A percentile compares a stretch with the other conserved stretches of the same genome.
These are phyloP conservation scores for Turdus rufiventris DNA, from an alignment of 2,113 vertebrate genomes.

Conservation along the genomic window DNA sequence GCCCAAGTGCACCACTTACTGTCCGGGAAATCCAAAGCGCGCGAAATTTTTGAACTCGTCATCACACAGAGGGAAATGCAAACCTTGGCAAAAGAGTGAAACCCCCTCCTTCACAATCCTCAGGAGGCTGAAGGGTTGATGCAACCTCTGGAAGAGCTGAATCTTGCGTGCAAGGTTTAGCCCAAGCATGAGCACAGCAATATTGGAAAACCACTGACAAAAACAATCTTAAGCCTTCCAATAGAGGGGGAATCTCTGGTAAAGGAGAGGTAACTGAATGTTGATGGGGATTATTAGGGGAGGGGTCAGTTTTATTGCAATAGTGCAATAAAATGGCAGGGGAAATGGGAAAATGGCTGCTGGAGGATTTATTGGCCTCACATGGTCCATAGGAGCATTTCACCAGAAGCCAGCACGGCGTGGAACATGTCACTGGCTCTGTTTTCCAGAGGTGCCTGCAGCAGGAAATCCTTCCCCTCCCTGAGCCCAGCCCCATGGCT, in stretches of 20 bases:
- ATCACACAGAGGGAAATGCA: background rate
- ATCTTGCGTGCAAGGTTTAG: background rate
- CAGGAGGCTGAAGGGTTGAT: background rate
- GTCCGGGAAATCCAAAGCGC: background rate
- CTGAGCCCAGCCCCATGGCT: rapidly evolving
- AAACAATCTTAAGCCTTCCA: background rate
- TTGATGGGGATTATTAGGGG: background rate
- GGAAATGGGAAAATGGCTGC: background rate
- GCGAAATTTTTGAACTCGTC: background rate
- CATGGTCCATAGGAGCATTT: background rate
- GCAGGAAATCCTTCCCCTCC: background rate
- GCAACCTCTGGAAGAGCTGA: background rate
- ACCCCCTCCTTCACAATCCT: background rate
- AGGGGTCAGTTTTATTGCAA: background rate
- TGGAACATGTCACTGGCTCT: background rate
- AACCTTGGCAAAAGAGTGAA: background rate
- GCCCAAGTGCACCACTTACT: background rate
- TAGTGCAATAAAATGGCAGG: background rate
- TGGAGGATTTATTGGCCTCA: background rate
- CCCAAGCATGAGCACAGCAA: background rate
- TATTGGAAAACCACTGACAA: background rate
- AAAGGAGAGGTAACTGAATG: background rate
- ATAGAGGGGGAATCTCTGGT: background rate
- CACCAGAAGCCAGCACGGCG: background rate
- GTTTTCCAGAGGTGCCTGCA: background rate